phyloP scores from a whole-genome alignment of 2,888 invertebrate species.

The Tuta absoluta region DNA sequence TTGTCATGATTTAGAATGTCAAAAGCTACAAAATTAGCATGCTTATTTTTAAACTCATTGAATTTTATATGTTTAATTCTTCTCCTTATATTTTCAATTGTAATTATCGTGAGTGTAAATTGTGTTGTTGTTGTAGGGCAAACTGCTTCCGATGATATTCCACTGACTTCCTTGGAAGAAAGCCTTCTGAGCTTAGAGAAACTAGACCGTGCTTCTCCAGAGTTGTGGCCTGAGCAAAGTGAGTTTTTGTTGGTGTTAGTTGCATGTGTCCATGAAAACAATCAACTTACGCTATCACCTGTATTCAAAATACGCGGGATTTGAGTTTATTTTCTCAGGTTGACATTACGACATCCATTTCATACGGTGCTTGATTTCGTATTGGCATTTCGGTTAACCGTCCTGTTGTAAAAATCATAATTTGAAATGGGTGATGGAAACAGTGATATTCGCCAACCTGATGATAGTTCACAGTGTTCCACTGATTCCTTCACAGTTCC shows the following conservation, averaged over 20 bases:
- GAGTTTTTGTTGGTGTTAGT: conserved; percentile 61
- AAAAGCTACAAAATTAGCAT: not conserved
- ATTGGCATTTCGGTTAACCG: conserved; percentile 68
- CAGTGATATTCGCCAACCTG: conserved; percentile 49
- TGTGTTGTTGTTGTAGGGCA: conserved; percentile 57
- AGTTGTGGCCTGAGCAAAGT: conserved; percentile 98
- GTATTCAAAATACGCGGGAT: conserved; percentile 66
- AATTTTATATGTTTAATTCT: not conserved
- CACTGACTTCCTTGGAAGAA: conserved; percentile 83
- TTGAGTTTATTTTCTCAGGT: conserved; percentile 55
- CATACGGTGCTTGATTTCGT: conserved; percentile 45
- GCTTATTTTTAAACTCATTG: not conserved
- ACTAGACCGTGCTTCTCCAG: conserved; percentile 96
- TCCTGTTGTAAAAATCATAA: conserved; percentile 59
- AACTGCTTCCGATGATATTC: conserved; percentile 73
- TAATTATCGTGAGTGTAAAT: not conserved
- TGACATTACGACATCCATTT: conserved; percentile 63
- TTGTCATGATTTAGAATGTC: not conserved
- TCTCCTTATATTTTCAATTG: not conserved
- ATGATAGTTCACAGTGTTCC: conserved; percentile 58
- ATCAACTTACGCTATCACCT: conserved; percentile 1
- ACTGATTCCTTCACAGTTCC: conserved; percentile 86
- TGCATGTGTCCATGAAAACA: not conserved
- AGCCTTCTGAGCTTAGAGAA: conserved; percentile 94
- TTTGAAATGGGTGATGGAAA: conserved; percentile 62